phyloP scores from a whole-genome alignment of 30 jellyfish, hydroid and myxozoan species.

The Aurelia coerulea region DNA sequence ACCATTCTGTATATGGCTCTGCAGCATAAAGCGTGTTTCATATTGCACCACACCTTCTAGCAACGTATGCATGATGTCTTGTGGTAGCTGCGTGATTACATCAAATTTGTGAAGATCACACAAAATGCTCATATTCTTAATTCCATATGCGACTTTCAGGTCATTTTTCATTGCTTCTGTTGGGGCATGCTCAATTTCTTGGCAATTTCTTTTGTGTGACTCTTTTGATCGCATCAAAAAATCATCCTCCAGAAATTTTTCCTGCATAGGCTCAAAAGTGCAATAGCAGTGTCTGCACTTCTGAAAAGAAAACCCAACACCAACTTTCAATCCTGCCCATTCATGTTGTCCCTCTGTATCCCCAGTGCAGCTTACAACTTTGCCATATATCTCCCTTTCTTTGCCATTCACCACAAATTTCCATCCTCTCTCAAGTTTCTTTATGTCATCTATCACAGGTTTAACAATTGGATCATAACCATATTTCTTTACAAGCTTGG shows the following conservation, averaged over 20 bases:
- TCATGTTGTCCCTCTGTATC: constrained; percentile 56
- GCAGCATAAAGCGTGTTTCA: constrained; percentile 13
- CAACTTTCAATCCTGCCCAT: constrained; percentile 68
- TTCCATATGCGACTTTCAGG: constrained; percentile 35
- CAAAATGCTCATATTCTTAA: constrained; percentile 17
- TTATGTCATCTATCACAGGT: constrained; percentile 29
- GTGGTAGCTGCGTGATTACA: constrained; percentile 50
- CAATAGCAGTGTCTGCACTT: constrained; percentile 57
- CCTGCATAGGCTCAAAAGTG: constrained; percentile 35
- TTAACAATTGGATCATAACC: constrained; percentile 33
- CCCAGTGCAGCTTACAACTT: constrained; percentile 41
- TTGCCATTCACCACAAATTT: constrained; percentile 7
- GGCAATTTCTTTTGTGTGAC: constrained; percentile 13
- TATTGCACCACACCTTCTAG: constrained; percentile 52
- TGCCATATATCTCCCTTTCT: constrained; percentile 25
- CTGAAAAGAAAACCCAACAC: constrained; percentile 61
- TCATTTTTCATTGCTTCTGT: constrained; percentile 10
- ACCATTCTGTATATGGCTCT: neutral
- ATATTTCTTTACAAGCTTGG: constrained; percentile 31
- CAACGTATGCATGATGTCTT: constrained; percentile 59
- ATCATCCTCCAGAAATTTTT: constrained; percentile 23
- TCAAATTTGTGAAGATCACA: constrained; percentile 44
- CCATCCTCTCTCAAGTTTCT: constrained; percentile 22
- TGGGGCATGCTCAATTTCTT: constrained; percentile 39
- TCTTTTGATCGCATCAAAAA: constrained; percentile 22